Percentiles rank a stretch among this genome's conserved stretches.
Evolutionary conservation across 2,113 vertebrate species (phyloP).

Genomic region (Ancistrus triradiatus): DNA sequence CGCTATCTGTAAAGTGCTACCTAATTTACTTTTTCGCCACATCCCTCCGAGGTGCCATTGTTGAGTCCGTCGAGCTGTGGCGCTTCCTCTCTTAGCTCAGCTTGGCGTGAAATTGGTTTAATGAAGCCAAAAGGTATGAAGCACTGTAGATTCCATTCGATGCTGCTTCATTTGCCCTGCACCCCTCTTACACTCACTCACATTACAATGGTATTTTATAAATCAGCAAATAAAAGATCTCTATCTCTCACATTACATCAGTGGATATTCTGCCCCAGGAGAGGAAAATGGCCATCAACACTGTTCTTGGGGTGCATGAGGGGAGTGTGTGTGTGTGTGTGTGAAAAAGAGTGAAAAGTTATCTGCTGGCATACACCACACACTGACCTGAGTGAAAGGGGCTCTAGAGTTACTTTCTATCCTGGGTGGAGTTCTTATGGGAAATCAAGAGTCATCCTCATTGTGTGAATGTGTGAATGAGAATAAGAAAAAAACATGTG

Average conservation of each 20-base stretch:
- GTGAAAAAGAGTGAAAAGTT: neutral
- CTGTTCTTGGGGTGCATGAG: conserved; percentile 61
- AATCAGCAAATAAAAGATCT: conserved; percentile 92
- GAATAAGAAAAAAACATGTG: too few relatives aligned
- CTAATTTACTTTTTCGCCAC: conserved; percentile 98
- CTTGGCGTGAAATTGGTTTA: conserved; percentile 99
- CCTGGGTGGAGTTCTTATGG: conserved; percentile 69
- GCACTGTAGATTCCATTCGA: conserved; percentile 94
- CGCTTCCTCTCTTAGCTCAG: conserved; percentile 98
- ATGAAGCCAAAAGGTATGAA: conserved; percentile 99
- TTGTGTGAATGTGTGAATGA: neutral
- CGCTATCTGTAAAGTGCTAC: conserved; percentile 96
- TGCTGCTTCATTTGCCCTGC: conserved; percentile 84
- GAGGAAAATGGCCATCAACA: conserved; percentile 35
- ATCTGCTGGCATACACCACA: conserved; percentile 51
- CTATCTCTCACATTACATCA: conserved; percentile 94
- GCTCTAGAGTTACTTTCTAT: conserved; percentile 66
- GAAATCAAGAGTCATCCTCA: too few relatives aligned
- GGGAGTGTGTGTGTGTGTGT: conserved; percentile 16
- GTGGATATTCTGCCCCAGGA: conserved; percentile 82
- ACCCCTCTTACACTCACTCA: conserved; percentile 68
- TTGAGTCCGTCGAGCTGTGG: conserved; percentile 86
- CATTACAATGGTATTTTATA: conserved; percentile 94
- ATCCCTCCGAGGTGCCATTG: conserved; percentile 98
- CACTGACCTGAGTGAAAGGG: conserved; percentile 65